phyloP scores from a whole-genome alignment of 2,888 invertebrate species.

The Chrysolina haemoptera region DNA sequence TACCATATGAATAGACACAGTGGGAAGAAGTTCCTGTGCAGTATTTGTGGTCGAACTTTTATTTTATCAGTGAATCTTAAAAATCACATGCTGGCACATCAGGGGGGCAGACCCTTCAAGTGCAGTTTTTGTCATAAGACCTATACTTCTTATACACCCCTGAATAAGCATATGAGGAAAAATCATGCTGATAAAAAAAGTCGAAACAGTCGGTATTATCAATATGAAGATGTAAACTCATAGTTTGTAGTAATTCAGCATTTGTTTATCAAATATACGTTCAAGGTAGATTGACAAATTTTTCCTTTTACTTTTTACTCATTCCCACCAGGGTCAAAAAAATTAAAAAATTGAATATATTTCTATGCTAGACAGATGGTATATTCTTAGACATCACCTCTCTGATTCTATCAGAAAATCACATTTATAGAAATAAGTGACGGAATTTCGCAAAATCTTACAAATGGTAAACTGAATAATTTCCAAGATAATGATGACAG shows the following conservation, averaged over 20 bases:
- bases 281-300: no score
- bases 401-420: no score
- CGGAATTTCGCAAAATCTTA: no score
- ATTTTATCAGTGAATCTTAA: conserved; percentile 56
- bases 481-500: no score
- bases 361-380: no score
- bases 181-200: conserved; percentile 35
- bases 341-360: no score
- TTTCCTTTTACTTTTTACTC: no score
- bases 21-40: conserved; percentile 52
- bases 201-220: conserved; percentile 5
- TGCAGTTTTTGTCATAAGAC: conserved; percentile 56
- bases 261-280: no score
- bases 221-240: background rate
- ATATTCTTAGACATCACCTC: no score
- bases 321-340: no score
- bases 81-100: conserved; percentile 58
- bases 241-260: background rate
- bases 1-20: conserved; percentile 55
- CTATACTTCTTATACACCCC: conserved; percentile 54
- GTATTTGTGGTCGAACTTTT: conserved; percentile 54
- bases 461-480: no score
- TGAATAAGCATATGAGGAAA: conserved; percentile 50
- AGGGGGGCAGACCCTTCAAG: conserved; percentile 56
- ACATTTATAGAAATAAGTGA: no score